A percentile compares a stretch with the other conserved stretches of the same genome.
phyloP scores from a whole-genome alignment of 2,113 vertebrate species.

The Phalacrocorax aristotelis region DNA sequence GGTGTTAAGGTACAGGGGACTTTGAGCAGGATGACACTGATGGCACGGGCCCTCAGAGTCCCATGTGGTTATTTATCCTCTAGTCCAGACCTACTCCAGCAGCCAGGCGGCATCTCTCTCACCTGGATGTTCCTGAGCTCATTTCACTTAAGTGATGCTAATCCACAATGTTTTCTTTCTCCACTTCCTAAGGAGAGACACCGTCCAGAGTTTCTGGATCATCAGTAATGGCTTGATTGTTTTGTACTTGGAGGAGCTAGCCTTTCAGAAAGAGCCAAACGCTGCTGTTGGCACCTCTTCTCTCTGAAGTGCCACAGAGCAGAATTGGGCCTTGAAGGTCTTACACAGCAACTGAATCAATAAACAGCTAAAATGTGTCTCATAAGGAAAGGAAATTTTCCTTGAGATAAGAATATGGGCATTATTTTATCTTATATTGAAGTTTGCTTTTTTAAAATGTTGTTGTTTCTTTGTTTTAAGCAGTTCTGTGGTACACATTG shows the following conservation, averaged over 20 bases:
- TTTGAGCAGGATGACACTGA: neutral
- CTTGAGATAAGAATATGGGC: neutral
- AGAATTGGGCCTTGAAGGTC: neutral
- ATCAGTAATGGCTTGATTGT: neutral
- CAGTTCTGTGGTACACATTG: neutral
- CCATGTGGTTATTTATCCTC: neutral
- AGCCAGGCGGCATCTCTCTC: neutral
- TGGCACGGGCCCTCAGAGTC: neutral
- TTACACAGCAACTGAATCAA: neutral
- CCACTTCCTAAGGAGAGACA: neutral
- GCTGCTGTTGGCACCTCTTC: neutral
- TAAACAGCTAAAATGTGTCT: neutral
- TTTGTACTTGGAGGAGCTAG: neutral
- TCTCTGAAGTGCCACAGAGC: neutral
- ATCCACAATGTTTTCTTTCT: neutral
- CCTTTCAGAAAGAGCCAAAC: neutral
- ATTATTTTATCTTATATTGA: neutral
- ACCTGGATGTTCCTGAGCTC: accelerated
- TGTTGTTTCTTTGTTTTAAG: conserved; percentile 2
- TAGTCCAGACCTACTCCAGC: neutral
- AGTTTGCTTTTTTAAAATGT: neutral
- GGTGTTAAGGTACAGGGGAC: neutral
- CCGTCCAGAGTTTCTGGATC: neutral
- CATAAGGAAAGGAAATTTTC: neutral
- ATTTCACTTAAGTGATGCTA: neutral